A percentile compares a stretch with the other conserved stretches of the same genome.
phyloP scores from a whole-genome alignment of 2,113 vertebrate genomes.

The Tachysurus vachellii region DNA sequence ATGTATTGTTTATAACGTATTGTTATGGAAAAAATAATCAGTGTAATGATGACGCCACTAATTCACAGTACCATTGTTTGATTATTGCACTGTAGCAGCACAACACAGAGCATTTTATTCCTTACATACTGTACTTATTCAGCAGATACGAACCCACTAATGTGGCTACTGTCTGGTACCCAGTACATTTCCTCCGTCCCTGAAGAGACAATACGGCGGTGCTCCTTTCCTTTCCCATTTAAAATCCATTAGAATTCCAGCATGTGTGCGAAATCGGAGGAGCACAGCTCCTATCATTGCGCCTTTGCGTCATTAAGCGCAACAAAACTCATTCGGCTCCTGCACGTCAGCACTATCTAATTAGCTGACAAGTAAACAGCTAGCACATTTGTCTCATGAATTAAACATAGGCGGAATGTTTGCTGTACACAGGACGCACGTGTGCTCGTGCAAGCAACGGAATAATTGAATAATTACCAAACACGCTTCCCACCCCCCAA shows the following conservation, averaged over 20 bases:
- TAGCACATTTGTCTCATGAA: slow-evolving; percentile 57
- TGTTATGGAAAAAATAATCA: neutral
- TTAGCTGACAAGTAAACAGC: slow-evolving; percentile 65
- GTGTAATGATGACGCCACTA: neutral
- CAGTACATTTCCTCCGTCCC: neutral
- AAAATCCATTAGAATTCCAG: slow-evolving; percentile 52
- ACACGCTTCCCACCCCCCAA: neutral
- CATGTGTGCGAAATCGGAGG: slow-evolving; percentile 32
- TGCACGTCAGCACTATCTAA: slow-evolving; percentile 68
- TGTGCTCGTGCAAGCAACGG: slow-evolving; percentile 52
- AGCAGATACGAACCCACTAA: neutral
- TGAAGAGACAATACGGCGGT: slow-evolving; percentile 27
- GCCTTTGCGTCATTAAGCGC: slow-evolving; percentile 42
- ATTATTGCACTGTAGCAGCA: neutral
- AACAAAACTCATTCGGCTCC: slow-evolving; percentile 51
- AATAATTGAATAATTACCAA: slow-evolving; percentile 39
- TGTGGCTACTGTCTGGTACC: neutral
- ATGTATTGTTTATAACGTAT: no score
- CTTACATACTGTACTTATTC: neutral
- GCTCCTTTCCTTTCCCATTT: slow-evolving; percentile 45
- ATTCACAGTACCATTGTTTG: neutral
- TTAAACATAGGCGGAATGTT: slow-evolving; percentile 65
- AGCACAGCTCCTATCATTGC: slow-evolving; percentile 30
- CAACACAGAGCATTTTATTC: neutral
- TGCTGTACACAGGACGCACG: slow-evolving; percentile 57